Evolutionary conservation across 1,140 invertebrate species (phyloP).

Genomic region (Scylla paramamosain): DNA sequence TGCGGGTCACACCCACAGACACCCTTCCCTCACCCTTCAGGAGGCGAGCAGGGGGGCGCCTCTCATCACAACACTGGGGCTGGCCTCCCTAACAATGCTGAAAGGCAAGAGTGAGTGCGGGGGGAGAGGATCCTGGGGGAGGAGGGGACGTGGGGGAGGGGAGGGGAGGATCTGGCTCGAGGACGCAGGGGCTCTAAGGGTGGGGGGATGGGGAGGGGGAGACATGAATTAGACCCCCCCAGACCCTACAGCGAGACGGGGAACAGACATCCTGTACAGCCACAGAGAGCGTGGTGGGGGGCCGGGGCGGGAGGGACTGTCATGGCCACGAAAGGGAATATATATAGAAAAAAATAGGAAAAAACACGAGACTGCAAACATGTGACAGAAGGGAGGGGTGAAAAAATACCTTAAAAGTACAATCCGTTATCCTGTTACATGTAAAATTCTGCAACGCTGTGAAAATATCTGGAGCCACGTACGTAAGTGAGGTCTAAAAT

Average conservation of each 20-base stretch:
- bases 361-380: not conserved
- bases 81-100: not conserved
- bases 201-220: not conserved
- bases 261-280: not conserved
- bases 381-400: not conserved
- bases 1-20: not conserved
- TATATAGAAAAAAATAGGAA: not conserved
- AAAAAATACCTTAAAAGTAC: not conserved
- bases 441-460: not conserved
- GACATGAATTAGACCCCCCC: not conserved
- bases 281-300: not conserved
- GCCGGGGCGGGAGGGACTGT: not conserved
- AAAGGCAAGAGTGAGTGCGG: slow-evolving; percentile 5
- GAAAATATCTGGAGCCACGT: not conserved
- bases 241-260: not conserved
- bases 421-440: not conserved
- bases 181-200: not conserved
- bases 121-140: not conserved
- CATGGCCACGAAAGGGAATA: too few relatives aligned
- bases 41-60: not conserved
- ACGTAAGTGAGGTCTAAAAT: too few relatives aligned
- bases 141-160: not conserved
- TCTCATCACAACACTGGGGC: not conserved
- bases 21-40: not conserved
- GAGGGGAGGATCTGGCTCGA: not conserved